phyloP scores from a whole-genome alignment of 2,113 vertebrate genomes.

The Candoia aspera region DNA sequence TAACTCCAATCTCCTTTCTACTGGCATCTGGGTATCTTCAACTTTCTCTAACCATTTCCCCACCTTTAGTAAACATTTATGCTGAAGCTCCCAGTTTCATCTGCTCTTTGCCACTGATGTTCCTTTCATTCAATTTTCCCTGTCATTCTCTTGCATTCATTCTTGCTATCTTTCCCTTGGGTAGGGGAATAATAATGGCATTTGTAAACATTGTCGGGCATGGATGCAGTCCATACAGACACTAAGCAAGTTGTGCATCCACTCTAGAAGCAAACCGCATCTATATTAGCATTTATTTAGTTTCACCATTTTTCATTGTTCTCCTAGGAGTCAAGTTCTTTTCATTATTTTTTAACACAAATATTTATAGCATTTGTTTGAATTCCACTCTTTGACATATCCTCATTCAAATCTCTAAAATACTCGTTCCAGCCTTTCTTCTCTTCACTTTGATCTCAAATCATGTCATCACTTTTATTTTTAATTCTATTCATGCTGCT shows the following conservation, averaged over 20 bases:
- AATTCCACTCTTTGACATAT: background rate
- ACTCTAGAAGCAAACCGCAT: background rate
- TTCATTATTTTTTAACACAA: background rate
- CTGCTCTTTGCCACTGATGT: background rate
- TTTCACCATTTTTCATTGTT: background rate
- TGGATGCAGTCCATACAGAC: background rate
- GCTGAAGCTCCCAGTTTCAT: background rate
- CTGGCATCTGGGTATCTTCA: background rate
- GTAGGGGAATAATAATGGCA: background rate
- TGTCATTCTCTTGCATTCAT: background rate
- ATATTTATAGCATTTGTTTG: slow-evolving; percentile 2
- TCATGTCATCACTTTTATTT: background rate
- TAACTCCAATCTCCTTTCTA: background rate
- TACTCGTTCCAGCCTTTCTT: background rate
- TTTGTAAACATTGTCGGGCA: background rate
- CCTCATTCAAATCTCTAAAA: background rate
- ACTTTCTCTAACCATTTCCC: background rate
- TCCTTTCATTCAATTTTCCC: background rate
- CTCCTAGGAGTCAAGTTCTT: background rate
- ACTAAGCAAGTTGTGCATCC: background rate
- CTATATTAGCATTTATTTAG: background rate
- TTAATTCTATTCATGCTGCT: background rate
- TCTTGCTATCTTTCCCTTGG: background rate
- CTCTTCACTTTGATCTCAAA: background rate
- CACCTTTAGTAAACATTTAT: background rate